Evolutionary conservation across 37 sponge, comb jelly and placozoan genomes (phyloP), one percentile per base, ranked within the genome.

Genomic region (Beroe ovata): DNA sequence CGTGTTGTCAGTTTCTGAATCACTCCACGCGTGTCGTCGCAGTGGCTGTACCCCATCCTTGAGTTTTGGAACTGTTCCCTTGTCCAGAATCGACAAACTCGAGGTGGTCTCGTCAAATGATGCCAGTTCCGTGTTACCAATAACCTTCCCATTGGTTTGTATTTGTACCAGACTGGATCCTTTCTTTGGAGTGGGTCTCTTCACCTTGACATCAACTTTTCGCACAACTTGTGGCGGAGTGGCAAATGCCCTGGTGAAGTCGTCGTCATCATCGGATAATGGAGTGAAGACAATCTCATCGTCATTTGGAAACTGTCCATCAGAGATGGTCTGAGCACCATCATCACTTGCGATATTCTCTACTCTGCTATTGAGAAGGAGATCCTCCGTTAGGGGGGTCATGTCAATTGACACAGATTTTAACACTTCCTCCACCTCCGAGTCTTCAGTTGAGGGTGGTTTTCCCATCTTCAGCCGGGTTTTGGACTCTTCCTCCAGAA

Each of bases 1-100:
- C 11, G 84, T 32, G 84, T 77, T 77, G 19, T 77, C 84, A 77
- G 84, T 77, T 77, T 77, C 84, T n/a, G 84, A 77, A 23, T 77
- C 84, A 42, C 54, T 77, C 84, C 84, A 77, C 20, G 84, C 84
- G 41, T 77, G 84, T 41, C 84, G 21, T 42, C 54, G n/a, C 25
- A 77, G 29, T 0, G 54, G 54, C 20, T 42, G 19, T 35, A 77
- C 54, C 14, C 38, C 26, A 1, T 42, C 84, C 35, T 66, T 66
- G 36, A 34, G 30, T 32, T 18, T 2, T 6, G 18, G 25, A 20
- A 25, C 47, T 22, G 20, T 16, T 6, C n/a, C 54, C n/a, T 77
- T 42, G 33, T 39, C 54, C 3, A 42, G 26, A 23, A 77, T 42
- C 14, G 84, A 77, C 47, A 77, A 42, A 36, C 84, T 77, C 23